phyloP scores from a whole-genome alignment of 2,797 vertebrate genomes.

The Hydrolagus colliei region DNA sequence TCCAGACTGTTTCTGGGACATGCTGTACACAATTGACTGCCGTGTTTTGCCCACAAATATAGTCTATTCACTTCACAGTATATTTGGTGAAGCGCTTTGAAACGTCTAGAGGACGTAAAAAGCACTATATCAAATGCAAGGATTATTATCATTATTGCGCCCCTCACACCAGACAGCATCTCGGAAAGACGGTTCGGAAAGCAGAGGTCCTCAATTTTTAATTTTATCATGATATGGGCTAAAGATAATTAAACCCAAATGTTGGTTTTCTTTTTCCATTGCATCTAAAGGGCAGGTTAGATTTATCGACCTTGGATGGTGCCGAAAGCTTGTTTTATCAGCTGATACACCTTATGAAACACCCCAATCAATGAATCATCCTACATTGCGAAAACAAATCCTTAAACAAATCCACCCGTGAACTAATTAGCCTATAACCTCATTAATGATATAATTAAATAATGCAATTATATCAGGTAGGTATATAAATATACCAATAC shows the following conservation, averaged over 20 bases:
- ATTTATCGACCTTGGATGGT: conserved; percentile 23
- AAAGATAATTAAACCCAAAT: conserved; percentile 19
- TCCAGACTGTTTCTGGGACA: neutral
- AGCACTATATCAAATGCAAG: no score
- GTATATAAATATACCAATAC: conserved; percentile 1
- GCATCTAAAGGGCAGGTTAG: conserved; percentile 8
- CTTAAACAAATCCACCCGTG: conserved; percentile 14
- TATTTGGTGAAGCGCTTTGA: no score
- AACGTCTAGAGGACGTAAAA: no score
- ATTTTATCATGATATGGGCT: conserved; percentile 20
- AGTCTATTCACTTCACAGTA: no score
- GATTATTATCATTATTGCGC: no score
- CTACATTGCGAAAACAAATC: conserved; percentile 19
- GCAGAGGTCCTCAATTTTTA: conserved; percentile 1
- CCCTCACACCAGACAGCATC: no score
- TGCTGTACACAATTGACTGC: no score
- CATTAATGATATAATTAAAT: conserved; percentile 29
- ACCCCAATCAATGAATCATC: conserved; percentile 23
- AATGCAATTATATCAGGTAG: conserved; percentile 24
- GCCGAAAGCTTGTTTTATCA: conserved; percentile 2
- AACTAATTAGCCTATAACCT: conserved; percentile 25
- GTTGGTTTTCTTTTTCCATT: neutral
- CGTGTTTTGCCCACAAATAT: no score
- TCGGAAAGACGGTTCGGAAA: no score
- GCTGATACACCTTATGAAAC: conserved; percentile 19